Evolutionary conservation across 2,888 invertebrate genomes (phyloP).

Genomic region (Orthosia incerta): DNA sequence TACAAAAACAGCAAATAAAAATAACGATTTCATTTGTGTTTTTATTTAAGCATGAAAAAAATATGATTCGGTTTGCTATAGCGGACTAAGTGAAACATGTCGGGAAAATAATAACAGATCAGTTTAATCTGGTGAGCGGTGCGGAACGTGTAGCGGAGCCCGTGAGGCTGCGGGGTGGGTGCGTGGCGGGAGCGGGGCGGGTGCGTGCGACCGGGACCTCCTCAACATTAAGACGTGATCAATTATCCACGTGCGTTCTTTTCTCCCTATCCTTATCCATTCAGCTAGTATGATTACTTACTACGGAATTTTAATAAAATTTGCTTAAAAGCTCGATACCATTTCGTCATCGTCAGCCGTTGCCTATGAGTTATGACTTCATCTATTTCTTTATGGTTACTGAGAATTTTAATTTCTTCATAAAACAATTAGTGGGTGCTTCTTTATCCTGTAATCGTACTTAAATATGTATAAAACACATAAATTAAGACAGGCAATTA

Average conservation of each 20-base stretch:
- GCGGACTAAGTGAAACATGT: constrained; percentile 70
- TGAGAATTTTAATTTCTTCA: constrained; percentile 26
- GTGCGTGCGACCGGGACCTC: constrained; percentile 50
- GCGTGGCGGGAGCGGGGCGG: constrained; percentile 54
- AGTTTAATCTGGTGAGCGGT: constrained; percentile 75
- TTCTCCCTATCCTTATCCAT: constrained; percentile 62
- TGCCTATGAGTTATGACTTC: constrained; percentile 60
- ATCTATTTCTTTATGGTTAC: constrained; percentile 44
- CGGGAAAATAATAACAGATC: constrained; percentile 79
- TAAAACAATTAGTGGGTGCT: constrained; percentile 11
- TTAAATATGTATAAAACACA: not conserved
- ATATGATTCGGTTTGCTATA: constrained; percentile 35
- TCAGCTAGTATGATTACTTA: constrained; percentile 67
- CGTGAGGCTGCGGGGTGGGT: constrained; percentile 50
- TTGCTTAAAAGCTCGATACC: constrained; percentile 61
- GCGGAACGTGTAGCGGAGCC: constrained; percentile 38
- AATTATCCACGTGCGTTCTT: constrained; percentile 79
- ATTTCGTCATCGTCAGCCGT: constrained; percentile 65
- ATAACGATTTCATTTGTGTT: constrained; percentile 17
- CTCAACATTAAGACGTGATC: constrained; percentile 80
- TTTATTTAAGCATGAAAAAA: constrained; percentile 43
- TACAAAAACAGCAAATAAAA: not conserved
- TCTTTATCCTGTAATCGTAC: not conserved
- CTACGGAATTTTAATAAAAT: constrained; percentile 74
- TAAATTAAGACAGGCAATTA: constrained; percentile 7